Evolutionary conservation across 2,797 vertebrate species (phyloP).

Genomic region (Sebastolobus altivelis): DNA sequence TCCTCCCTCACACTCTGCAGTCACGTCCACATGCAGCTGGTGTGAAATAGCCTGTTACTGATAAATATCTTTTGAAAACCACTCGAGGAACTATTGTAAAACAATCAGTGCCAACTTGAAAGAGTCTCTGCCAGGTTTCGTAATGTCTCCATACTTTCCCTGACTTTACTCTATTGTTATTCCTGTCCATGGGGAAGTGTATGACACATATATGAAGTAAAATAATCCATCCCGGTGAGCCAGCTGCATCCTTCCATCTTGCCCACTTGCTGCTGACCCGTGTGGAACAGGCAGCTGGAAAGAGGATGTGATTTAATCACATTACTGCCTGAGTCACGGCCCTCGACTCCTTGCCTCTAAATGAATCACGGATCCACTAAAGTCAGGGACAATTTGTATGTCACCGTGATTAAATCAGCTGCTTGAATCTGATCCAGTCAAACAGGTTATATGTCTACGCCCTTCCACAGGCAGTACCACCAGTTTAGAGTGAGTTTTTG

Average conservation of each 20-base stretch:
- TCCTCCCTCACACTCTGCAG: neutral
- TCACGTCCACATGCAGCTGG: constrained; percentile 46
- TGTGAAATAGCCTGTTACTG: neutral
- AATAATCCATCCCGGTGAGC: neutral
- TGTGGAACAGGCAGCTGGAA: constrained; percentile 42
- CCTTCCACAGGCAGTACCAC: neutral
- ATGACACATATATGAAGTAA: neutral
- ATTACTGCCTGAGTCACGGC: constrained; percentile 66
- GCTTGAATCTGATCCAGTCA: constrained; percentile 31
- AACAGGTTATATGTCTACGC: constrained; percentile 22
- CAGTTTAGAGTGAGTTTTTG: constrained; percentile 20
- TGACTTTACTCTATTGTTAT: neutral
- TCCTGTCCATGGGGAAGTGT: neutral
- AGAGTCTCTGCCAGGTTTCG: neutral
- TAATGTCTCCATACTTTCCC: neutral
- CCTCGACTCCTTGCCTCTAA: constrained; percentile 57
- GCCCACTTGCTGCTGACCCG: constrained; percentile 57
- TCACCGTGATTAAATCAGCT: constrained; percentile 52
- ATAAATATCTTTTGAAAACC: neutral
- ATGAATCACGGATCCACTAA: constrained; percentile 68
- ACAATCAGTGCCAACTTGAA: neutral
- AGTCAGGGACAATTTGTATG: constrained; percentile 56
- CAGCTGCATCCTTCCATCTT: constrained; percentile 53
- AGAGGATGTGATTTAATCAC: constrained; percentile 71
- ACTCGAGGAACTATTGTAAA: too few species aligned